Evolutionary conservation across 2,113 vertebrate genomes (phyloP).

Genomic region (Xenopus tropicalis): DNA sequence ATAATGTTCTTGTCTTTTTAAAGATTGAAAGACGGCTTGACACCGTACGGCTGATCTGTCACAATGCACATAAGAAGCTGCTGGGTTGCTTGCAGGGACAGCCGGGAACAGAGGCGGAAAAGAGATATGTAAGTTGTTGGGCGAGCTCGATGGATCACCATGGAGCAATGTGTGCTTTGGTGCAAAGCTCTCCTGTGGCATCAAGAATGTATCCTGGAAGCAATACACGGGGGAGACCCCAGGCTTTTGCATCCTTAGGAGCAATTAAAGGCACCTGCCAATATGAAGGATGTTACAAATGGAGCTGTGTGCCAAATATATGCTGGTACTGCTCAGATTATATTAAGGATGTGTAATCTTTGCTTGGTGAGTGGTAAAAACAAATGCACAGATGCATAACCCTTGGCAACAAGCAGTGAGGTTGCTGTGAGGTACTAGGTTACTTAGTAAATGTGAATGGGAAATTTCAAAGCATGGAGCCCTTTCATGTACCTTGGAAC

Average conservation of each 20-base stretch:
- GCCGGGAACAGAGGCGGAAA: constrained; percentile 83
- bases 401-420: no score
- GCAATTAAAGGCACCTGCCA: not conserved
- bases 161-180: not conserved
- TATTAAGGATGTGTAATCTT: constrained; percentile 15
- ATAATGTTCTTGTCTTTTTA: not conserved
- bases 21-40: constrained; percentile 95
- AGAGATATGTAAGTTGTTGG: constrained; percentile 82
- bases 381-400: no score
- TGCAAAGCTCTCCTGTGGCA: not conserved
- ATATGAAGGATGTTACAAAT: not conserved
- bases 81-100: constrained; percentile 87
- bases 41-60: constrained; percentile 83
- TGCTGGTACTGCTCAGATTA: not conserved
- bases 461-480: no score
- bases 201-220: not conserved
- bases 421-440: no score
- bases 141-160: not conserved
- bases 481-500: no score
- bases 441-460: no score
- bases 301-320: not conserved
- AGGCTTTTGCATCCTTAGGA: not conserved
- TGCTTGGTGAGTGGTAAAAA: not conserved
- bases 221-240: not conserved
- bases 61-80: constrained; percentile 89